These are phyloP conservation scores for Elmis aenea DNA, from an alignment of 2,888 invertebrate species.

Conservation along the genomic window DNA sequence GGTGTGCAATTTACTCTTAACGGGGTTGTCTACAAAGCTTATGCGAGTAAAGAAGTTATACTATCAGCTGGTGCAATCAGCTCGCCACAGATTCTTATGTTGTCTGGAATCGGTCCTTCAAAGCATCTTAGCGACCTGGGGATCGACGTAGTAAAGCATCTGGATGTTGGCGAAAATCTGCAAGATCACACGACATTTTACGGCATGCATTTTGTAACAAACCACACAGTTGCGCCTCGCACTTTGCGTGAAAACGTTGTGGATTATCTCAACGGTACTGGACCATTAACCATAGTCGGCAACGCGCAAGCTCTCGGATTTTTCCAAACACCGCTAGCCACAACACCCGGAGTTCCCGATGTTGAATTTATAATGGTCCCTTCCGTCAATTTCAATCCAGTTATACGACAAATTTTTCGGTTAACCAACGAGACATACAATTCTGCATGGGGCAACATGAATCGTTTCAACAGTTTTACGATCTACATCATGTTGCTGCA, in stretches of 20 bases:
- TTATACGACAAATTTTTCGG: constrained; percentile 22
- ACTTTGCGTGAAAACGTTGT: constrained; percentile 12
- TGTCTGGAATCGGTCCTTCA: constrained; percentile 72
- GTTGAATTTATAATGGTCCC: constrained; percentile 45
- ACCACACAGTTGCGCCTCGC: constrained; percentile 33
- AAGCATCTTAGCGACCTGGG: constrained; percentile 54
- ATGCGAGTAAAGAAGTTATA: constrained; percentile 67
- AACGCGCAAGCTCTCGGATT: constrained; percentile 25
- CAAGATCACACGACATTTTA: constrained; percentile 71
- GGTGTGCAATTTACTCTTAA: constrained; percentile 65
- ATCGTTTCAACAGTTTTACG: constrained; percentile 43
- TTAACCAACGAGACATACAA: constrained; percentile 27
- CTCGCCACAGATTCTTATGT: constrained; percentile 76
- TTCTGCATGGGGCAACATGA: constrained; percentile 39
- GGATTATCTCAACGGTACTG: constrained; percentile 23
- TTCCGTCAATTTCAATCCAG: constrained; percentile 37
- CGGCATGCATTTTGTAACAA: constrained; percentile 63
- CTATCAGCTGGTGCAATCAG: constrained; percentile 73
- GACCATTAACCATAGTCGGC: constrained; percentile 26
- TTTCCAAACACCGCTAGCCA: constrained; percentile 21
- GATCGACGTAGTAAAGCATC: constrained; percentile 58
- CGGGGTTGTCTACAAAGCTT: constrained; percentile 48
- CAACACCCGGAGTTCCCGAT: constrained; percentile 25
- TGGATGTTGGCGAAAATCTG: constrained; percentile 70
- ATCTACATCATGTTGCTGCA: constrained; percentile 50